Evolutionary conservation across 2,113 vertebrate species (phyloP).

Genomic region (Erpornis zantholeuca): DNA sequence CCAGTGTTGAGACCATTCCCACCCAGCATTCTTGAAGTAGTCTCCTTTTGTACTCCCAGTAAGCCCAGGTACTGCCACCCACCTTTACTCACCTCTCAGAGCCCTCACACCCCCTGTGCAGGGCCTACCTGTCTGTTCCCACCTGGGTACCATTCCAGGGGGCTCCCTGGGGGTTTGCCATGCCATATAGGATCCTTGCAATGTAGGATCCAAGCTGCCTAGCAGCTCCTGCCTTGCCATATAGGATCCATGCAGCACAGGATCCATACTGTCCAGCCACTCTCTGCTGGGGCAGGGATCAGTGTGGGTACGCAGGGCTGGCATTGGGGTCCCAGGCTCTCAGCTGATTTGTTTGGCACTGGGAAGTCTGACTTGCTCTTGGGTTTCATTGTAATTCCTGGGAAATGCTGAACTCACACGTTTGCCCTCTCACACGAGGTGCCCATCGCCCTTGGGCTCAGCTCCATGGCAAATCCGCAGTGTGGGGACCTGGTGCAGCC

Average conservation of each 20-base stretch:
- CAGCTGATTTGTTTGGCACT: background rate
- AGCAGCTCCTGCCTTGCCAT: background rate
- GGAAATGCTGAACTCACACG: background rate
- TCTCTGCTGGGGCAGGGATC: background rate
- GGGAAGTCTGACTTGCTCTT: background rate
- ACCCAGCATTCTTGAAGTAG: background rate
- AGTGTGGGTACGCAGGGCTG: background rate
- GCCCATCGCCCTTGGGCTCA: background rate
- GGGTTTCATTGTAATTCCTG: background rate
- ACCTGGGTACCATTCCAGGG: background rate
- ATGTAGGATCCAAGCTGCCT: background rate
- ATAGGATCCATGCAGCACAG: background rate
- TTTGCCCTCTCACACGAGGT: background rate
- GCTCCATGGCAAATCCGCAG: background rate
- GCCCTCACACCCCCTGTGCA: rapidly evolving
- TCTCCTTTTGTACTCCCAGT: background rate
- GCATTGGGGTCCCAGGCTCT: background rate
- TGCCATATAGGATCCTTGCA: background rate
- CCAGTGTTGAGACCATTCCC: background rate
- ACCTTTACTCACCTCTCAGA: background rate
- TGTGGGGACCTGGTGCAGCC: background rate
- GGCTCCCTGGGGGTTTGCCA: background rate
- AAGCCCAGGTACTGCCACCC: background rate
- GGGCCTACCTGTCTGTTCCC: background rate
- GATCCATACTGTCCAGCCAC: background rate